Evolutionary conservation across 2,888 invertebrate genomes (phyloP).

Genomic region (Calliopum simillimum): DNA sequence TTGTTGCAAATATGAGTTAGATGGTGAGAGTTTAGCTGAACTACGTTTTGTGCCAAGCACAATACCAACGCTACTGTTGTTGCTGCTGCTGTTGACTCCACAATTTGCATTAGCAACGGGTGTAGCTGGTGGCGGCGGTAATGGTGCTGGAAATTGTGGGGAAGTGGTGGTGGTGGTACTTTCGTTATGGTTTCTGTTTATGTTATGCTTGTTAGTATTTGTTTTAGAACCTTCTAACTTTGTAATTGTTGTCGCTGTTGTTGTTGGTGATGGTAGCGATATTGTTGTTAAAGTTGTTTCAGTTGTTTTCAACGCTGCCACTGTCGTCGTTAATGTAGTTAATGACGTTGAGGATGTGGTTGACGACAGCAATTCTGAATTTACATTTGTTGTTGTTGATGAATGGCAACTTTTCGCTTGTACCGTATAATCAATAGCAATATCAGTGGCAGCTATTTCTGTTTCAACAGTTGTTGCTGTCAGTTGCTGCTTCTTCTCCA

Average conservation of each 20-base stretch:
- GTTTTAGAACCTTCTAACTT: constrained; percentile 9
- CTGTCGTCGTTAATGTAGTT: background rate
- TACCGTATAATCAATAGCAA: constrained; percentile 21
- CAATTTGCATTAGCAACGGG: constrained; percentile 23
- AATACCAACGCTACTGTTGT: constrained; percentile 50
- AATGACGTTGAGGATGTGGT: background rate
- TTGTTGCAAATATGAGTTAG: constrained; percentile 1
- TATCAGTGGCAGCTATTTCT: background rate
- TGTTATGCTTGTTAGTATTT: constrained; percentile 19
- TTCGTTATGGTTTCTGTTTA: constrained; percentile 14
- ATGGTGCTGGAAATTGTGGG: constrained; percentile 33
- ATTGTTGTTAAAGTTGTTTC: constrained; percentile 20
- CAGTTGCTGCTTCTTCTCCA: constrained; percentile 8
- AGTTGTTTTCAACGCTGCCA: constrained; percentile 16
- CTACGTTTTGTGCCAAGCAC: constrained; percentile 55
- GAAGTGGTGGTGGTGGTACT: constrained; percentile 12
- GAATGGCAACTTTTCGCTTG: constrained; percentile 27
- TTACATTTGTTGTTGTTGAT: constrained; percentile 10
- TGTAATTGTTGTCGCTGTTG: constrained; percentile 15
- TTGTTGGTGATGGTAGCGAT: constrained; percentile 12
- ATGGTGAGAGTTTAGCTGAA: constrained; percentile 5
- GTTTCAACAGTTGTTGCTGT: constrained; percentile 5
- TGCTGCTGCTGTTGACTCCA: constrained; percentile 18
- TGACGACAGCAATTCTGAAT: constrained; percentile 4
- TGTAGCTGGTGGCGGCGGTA: constrained; percentile 10